Evolutionary conservation across 2,888 invertebrate genomes (phyloP).

Genomic region (Brachylomia viminalis): DNA sequence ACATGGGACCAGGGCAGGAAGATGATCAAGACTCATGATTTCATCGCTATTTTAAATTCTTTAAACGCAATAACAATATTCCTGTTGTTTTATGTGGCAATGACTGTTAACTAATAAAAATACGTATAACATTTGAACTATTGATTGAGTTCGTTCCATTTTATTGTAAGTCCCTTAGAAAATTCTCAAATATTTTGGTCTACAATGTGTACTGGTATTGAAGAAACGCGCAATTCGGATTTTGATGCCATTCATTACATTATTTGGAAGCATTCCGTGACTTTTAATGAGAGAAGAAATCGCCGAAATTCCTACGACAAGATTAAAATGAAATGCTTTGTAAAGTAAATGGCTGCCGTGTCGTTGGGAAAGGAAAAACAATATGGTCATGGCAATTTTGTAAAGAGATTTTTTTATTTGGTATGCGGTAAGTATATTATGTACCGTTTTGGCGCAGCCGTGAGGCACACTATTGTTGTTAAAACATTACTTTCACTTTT

Average conservation of each 20-base stretch:
- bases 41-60: not conserved
- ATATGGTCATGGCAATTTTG: conserved; percentile 32
- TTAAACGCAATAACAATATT: not conserved
- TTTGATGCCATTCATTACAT: conserved; percentile 50
- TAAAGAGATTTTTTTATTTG: conserved; percentile 14
- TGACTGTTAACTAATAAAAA: not conserved
- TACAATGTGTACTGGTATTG: not conserved
- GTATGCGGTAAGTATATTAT: not conserved
- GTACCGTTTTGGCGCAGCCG: no score
- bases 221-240: conserved; percentile 28
- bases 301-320: conserved; percentile 50
- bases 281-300: conserved; percentile 60
- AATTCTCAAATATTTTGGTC: not conserved
- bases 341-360: conserved; percentile 44
- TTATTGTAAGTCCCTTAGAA: no score
- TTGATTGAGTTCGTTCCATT: not conserved
- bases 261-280: conserved; percentile 57
- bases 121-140: not conserved
- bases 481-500: no score
- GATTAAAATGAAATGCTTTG: conserved; percentile 56
- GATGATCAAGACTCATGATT: not conserved
- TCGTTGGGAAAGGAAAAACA: conserved; percentile 46
- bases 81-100: not conserved
- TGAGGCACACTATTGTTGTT: no score
- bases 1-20: no score